Evolutionary conservation across 1,140 invertebrate genomes (phyloP), one percentile per base, ranked within the genome.

Genomic region (Muscidifurax raptorellus): DNA sequence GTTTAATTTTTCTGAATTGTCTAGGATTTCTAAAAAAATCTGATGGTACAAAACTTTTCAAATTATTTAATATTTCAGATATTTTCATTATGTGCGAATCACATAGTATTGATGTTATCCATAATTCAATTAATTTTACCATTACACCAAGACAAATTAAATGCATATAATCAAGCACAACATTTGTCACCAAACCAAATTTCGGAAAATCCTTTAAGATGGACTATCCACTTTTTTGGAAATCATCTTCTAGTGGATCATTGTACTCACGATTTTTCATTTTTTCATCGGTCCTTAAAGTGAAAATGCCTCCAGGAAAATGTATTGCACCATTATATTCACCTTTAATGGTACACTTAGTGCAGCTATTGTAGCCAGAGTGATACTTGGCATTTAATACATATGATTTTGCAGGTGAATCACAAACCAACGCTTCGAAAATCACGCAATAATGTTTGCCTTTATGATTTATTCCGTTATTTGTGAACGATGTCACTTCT

Each of bases 21-120:
- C 90, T 74, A n/a, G 91, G 90, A 81, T 92, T 92, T 83, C 93
- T 77, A 44, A 80, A 71, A 90, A 93, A 93, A 83, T 93, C 91
- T 36, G 12, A 32, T n/a, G 93, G 90, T 32, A 90, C 85, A 15
- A 9, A 85, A 1, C 47, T 28, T 64, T 27, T 59, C 4, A 85
- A 40, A 3, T 27, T 77, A 22, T 13, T 52, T 32, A 64, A 80
- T 80, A 10, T 66, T 74, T 40, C 30, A 52, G 40, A 52, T 22
- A 44, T 9, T 74, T 82, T 22, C 36, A 64, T n/a, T 7, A 36
- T 36, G 36, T 36, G 5, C 32, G 32, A 32, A 32, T 32, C 32
- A 32, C 32, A 32, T 10, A n/a, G 9, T 28, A 15, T 13, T 25
- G 80, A 79, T n/a, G 69, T 66, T 18, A 86, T 78, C 89, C 90